phyloP scores from a whole-genome alignment of 2,888 invertebrate genomes.

The Drosophila lutescens region DNA sequence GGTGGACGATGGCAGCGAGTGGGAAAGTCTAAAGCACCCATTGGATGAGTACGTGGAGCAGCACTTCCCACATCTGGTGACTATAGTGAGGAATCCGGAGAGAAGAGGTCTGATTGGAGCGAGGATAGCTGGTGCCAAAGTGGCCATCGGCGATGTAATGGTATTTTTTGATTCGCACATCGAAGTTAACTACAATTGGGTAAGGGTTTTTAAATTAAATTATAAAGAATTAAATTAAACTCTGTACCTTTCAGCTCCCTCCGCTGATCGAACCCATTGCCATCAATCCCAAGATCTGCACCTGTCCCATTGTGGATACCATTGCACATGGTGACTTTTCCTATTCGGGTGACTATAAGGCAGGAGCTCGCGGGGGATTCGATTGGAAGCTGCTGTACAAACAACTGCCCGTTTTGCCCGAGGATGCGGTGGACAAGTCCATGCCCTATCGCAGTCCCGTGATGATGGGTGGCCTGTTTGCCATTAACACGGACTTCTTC shows the following conservation, averaged over 20 bases:
- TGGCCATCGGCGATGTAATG: conserved; percentile 91
- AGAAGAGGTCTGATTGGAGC: conserved; percentile 95
- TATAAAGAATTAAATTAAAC: background rate
- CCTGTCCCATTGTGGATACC: conserved; percentile 98
- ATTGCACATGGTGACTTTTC: conserved; percentile 95
- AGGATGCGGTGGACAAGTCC: conserved; percentile 73
- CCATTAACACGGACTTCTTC: conserved; percentile 95
- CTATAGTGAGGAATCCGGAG: conserved; percentile 88
- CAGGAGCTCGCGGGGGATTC: conserved; percentile 96
- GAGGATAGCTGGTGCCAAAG: conserved; percentile 91
- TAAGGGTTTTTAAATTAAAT: conserved; percentile 73
- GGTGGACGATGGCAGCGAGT: conserved; percentile 94
- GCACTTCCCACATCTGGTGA: conserved; percentile 89
- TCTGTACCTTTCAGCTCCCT: conserved; percentile 86
- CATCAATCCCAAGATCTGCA: conserved; percentile 91
- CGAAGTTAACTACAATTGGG: conserved; percentile 95
- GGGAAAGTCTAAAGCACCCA: conserved; percentile 88
- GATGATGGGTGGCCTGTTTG: conserved; percentile 98
- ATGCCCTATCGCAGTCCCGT: conserved; percentile 90
- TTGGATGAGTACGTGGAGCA: conserved; percentile 90
- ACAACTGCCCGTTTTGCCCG: conserved; percentile 88
- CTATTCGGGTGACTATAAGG: conserved; percentile 93
- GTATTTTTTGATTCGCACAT: conserved; percentile 96
- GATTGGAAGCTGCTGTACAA: conserved; percentile 98
- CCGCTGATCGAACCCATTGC: conserved; percentile 92